phyloP scores from a whole-genome alignment of 2,113 vertebrate genomes.

The Cyanoderma ruficeps region DNA sequence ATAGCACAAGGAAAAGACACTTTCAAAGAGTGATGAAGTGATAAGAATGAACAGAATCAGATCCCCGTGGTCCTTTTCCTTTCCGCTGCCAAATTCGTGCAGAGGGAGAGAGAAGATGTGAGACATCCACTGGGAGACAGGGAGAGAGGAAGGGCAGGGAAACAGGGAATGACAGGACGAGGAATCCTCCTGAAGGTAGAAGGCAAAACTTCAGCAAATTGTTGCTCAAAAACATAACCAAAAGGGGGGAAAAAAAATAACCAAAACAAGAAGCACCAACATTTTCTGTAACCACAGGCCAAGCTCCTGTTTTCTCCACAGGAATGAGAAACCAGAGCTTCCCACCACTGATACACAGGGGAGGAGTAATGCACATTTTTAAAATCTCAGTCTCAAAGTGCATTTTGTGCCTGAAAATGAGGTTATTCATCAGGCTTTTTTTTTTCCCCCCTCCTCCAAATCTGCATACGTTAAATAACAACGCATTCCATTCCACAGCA shows the following conservation, averaged over 20 bases:
- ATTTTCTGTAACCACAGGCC: background rate
- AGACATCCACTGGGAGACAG: background rate
- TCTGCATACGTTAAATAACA: background rate
- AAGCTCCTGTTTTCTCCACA: background rate
- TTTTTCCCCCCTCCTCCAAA: background rate
- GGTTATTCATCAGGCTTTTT: background rate
- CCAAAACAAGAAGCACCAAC: background rate
- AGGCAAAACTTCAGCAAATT: background rate
- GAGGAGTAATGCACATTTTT: background rate
- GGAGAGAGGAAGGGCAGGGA: background rate
- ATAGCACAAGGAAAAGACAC: background rate
- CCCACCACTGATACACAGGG: background rate
- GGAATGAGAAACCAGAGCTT: background rate
- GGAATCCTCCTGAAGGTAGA: background rate
- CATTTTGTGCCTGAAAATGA: background rate
- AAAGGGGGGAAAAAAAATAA: rapidly evolving
- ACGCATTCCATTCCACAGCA: background rate
- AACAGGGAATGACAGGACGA: background rate
- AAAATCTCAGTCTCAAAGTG: background rate
- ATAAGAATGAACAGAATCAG: background rate
- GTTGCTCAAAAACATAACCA: background rate
- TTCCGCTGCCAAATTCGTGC: background rate
- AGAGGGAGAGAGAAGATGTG: background rate
- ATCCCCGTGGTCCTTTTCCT: rapidly evolving
- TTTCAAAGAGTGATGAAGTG: background rate